Evolutionary conservation across 2,113 vertebrate genomes (phyloP), one percentile per base, ranked within the genome.

Genomic region (Syrmaticus mikado): DNA sequence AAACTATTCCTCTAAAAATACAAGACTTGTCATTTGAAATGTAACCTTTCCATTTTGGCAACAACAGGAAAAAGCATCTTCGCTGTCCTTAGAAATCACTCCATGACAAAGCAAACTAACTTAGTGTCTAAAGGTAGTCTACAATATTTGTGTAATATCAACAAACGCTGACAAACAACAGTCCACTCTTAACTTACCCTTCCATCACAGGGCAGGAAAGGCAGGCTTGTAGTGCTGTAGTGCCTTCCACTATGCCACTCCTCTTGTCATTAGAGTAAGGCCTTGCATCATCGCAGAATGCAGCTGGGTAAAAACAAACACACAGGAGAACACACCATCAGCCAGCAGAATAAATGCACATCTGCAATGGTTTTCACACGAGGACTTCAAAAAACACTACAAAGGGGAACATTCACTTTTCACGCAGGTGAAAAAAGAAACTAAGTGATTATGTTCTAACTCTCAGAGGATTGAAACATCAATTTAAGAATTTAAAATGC

Each of bases 181-280:
- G 64, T 46, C 18, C 21, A 74, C 57, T 45, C 32, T 36, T n/a
- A 74, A 93, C 93, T 80, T 97, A 99, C 99, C 98, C 97, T 86
- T 98, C 96, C 68, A 96, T 92, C 78, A 97, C 94, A 64, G 98
- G 96, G 85, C 98, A 96, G 71, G 98, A 98, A 46, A 98, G 97
- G 95, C 98, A 98, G 8, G 97, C 96, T 95, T 96, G 97, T 58
- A 98, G 96, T 32, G 97, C 96, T 73, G 96, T 96, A 94, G 97
- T 97, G 85, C 74, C 96, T 95, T 95, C 95, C 46, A 98, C 58
- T 2, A 97, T 87, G 70, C 94, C 95, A 48, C 97, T 96, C 58
- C 65, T 96, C 70, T 96, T 95, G 11, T 96, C 97, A 94, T 96
- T 97, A 74, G 66, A 70, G 28, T 97, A 98, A 92, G 95, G 97